phyloP scores from a whole-genome alignment of 1,140 invertebrate species.

The Euschistus heros region DNA sequence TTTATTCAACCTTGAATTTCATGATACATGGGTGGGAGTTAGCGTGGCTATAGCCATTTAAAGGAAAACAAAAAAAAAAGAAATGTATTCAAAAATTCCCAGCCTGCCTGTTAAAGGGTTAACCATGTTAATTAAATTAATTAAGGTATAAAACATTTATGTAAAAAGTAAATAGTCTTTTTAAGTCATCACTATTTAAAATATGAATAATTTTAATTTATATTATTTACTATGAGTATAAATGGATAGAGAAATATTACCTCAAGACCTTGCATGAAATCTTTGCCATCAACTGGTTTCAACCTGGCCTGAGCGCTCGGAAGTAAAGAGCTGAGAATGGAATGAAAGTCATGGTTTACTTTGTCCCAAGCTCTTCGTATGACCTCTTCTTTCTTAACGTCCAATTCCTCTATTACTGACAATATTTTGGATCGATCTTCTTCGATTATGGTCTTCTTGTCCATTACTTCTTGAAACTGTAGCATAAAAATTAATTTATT shows the following conservation, averaged over 20 bases:
- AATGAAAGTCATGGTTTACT: slow-evolving; percentile 87
- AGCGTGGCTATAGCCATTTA: too few species aligned
- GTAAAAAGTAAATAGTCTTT: too few species aligned
- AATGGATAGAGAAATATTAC: slow-evolving; percentile 38
- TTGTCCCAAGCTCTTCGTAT: slow-evolving; percentile 68
- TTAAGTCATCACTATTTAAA: too few species aligned
- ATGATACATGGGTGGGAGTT: too few species aligned
- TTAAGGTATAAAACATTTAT: too few species aligned
- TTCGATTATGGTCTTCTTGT: slow-evolving; percentile 75
- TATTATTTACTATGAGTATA: neutral
- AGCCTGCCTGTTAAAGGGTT: too few species aligned
- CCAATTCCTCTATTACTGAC: slow-evolving; percentile 73
- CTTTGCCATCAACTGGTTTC: slow-evolving; percentile 58
- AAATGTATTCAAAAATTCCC: too few species aligned
- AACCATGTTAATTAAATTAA: too few species aligned
- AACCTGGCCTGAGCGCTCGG: slow-evolving; percentile 82
- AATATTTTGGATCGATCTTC: slow-evolving; percentile 74
- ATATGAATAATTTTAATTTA: too few species aligned
- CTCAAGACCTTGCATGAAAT: slow-evolving; percentile 78
- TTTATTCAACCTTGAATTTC: too few species aligned
- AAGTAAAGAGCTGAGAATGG: slow-evolving; percentile 85
- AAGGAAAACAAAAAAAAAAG: too few species aligned
- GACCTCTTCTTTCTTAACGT: slow-evolving; percentile 77
- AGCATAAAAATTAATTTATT: slow-evolving; percentile 10
- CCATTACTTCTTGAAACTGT: slow-evolving; percentile 65